These are phyloP conservation scores for Caradrina kadenii DNA, from an alignment of 2,888 invertebrate species.

Conservation along the genomic window DNA sequence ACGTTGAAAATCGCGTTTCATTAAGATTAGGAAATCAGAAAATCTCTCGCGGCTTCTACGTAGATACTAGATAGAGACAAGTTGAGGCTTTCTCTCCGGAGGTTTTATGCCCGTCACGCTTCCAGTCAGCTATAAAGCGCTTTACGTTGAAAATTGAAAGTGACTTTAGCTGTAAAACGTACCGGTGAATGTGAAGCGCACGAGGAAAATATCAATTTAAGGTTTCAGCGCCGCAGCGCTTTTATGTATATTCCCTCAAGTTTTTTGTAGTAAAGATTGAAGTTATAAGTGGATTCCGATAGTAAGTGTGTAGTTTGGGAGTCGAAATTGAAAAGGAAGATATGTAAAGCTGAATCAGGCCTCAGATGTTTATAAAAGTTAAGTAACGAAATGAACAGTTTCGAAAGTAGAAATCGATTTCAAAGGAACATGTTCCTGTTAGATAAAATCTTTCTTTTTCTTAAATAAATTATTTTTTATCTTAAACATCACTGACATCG, in stretches of 20 bases:
- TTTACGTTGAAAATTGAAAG: conserved; percentile 88
- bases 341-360: conserved; percentile 16
- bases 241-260: conserved; percentile 68
- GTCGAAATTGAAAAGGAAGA: conserved; percentile 38
- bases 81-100: conserved; percentile 75
- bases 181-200: conserved; percentile 76
- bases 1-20: conserved; percentile 60
- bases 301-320: conserved; percentile 35
- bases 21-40: conserved; percentile 67
- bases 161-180: conserved; percentile 88
- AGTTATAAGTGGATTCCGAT: conserved; percentile 56
- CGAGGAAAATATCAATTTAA: conserved; percentile 81
- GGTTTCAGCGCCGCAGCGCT: conserved; percentile 71
- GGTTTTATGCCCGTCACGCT: conserved; percentile 86
- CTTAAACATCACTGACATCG: too few species aligned
- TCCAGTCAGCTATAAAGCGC: conserved; percentile 83
- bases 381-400: conserved; percentile 1
- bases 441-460: background rate
- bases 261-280: conserved; percentile 58
- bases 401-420: conserved; percentile 1
- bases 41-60: conserved; percentile 72
- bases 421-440: background rate
- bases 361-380: conserved; percentile 16
- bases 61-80: conserved; percentile 76
- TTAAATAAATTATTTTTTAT: too few species aligned